Base-by-base conservation (phyloP, 2,888 invertebrate species). In the Drosophila formosana region DNA sequence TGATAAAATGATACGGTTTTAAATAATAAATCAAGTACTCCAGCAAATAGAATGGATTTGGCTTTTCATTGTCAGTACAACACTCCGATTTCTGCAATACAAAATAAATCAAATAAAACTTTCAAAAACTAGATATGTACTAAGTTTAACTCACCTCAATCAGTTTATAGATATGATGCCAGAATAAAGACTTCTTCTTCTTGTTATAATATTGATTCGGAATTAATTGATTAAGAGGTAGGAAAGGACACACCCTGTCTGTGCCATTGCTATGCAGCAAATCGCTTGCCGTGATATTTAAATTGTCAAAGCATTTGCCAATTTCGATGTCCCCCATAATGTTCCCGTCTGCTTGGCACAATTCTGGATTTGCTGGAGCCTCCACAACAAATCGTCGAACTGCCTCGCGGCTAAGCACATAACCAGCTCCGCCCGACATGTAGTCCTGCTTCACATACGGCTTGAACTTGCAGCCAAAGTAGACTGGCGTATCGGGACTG, bases 351-450 rank as follows among this genome's bases (percentile, higher is more conserved):
- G 68, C 11, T 18, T 90, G 86, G 72, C 92, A 92, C 0, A 90
- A 32, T 37, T 94, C 94, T 0, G 94, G 93, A 82, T 97, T 94
- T 0, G 95, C 95, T 46, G 98, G 90, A 0, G 95, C 97, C 30
- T 95, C 93, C 74, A 95, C 95, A 5, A 98, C 95, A 91, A 98
- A 97, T 76, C 95, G 94, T 58, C 94, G 94, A 2, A 98, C 91
- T 2, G 98, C 97, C 89, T 95, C 96, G 63, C 95, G 94, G 88
- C 98, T 98, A n/a, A 99, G 93, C 32, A 99, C 98, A 92, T 99
- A 99, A 0, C 99, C 99, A 55, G 97, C 97, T 0, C 97, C 97
- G 3, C 97, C 97, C 82, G 97, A 97, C 97, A 97, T 97, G 90
- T 97, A 98, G 0, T 98, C 98, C 93, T 94, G 90, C 28, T 92